Evolutionary conservation across 2,888 invertebrate species (phyloP).

Genomic region (Ctena decussata): DNA sequence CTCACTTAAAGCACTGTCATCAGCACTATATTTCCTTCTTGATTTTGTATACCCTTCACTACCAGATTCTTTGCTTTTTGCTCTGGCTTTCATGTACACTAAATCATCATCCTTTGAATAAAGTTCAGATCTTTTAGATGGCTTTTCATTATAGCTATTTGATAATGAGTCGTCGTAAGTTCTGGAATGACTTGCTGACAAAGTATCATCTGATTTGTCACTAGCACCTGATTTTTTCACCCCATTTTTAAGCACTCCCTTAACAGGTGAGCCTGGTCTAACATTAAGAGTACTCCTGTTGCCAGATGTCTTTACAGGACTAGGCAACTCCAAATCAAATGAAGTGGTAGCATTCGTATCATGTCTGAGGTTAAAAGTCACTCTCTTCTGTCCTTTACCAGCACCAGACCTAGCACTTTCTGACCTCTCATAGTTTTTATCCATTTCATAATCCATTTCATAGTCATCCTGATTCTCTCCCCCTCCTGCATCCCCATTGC

Average conservation of each 20-base stretch:
- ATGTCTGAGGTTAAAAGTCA: slow-evolving; percentile 75
- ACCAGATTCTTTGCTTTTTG: neutral
- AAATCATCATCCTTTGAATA: slow-evolving; percentile 65
- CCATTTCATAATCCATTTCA: slow-evolving; percentile 45
- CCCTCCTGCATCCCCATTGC: slow-evolving; percentile 44
- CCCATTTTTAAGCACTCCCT: slow-evolving; percentile 71
- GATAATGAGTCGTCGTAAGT: slow-evolving; percentile 66
- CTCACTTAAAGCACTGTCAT: slow-evolving; percentile 71
- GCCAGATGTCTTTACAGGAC: slow-evolving; percentile 71
- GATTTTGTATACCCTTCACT: slow-evolving; percentile 35
- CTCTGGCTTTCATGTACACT: slow-evolving; percentile 40
- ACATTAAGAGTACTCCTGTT: slow-evolving; percentile 51
- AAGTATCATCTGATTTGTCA: slow-evolving; percentile 51
- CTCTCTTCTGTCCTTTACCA: slow-evolving; percentile 71
- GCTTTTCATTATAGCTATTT: slow-evolving; percentile 51
- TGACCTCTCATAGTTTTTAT: slow-evolving; percentile 47
- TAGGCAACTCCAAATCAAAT: slow-evolving; percentile 83
- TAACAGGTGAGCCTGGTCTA: slow-evolving; percentile 67
- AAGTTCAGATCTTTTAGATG: slow-evolving; percentile 21
- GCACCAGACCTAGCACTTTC: slow-evolving; percentile 57
- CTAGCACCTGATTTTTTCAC: slow-evolving; percentile 46
- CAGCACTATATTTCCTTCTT: slow-evolving; percentile 57
- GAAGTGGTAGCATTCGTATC: slow-evolving; percentile 72
- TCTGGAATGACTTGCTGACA: slow-evolving; percentile 66
- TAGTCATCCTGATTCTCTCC: slow-evolving; percentile 27